These are phyloP conservation scores for Laspeyria flexula DNA, from an alignment of 2,888 invertebrate genomes.

Conservation along the genomic window DNA sequence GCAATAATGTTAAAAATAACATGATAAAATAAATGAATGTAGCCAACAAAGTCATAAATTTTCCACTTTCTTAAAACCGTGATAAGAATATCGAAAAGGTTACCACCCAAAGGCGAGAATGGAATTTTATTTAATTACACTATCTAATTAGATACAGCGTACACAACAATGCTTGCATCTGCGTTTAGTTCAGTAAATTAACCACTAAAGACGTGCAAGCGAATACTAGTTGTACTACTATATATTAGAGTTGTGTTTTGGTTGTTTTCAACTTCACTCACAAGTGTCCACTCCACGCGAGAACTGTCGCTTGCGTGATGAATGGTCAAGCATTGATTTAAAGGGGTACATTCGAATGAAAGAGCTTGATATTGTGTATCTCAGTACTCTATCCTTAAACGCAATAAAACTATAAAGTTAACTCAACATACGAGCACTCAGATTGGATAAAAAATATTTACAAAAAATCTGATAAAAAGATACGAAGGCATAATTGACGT, in stretches of 20 bases:
- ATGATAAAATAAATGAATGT: constrained; percentile 31
- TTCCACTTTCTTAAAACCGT: constrained; percentile 47
- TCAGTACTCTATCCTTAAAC: constrained; percentile 55
- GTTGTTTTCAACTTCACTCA: constrained; percentile 44
- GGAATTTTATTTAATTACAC: constrained; percentile 70
- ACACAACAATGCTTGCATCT: constrained; percentile 75
- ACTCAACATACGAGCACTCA: constrained; percentile 40
- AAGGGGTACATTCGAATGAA: constrained; percentile 72
- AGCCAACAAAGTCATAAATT: constrained; percentile 48
- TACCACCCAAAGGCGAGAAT: constrained; percentile 79
- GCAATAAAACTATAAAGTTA: constrained; percentile 74
- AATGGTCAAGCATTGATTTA: constrained; percentile 76
- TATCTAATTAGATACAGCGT: constrained; percentile 80
- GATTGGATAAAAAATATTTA: constrained; percentile 29
- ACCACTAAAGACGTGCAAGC: constrained; percentile 17
- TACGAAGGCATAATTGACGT: constrained; percentile 60
- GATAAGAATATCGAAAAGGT: constrained; percentile 65
- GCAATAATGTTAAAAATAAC: constrained; percentile 24
- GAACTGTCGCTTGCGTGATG: constrained; percentile 74
- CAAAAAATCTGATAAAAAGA: constrained; percentile 35
- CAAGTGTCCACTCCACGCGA: constrained; percentile 57
- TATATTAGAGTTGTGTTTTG: constrained; percentile 52
- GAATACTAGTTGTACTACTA: constrained; percentile 34
- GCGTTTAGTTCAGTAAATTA: constrained; percentile 65
- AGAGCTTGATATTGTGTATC: constrained; percentile 65